Conservation (phyloP, 2,888 invertebrate genomes). For the Allacma fusca region DNA sequence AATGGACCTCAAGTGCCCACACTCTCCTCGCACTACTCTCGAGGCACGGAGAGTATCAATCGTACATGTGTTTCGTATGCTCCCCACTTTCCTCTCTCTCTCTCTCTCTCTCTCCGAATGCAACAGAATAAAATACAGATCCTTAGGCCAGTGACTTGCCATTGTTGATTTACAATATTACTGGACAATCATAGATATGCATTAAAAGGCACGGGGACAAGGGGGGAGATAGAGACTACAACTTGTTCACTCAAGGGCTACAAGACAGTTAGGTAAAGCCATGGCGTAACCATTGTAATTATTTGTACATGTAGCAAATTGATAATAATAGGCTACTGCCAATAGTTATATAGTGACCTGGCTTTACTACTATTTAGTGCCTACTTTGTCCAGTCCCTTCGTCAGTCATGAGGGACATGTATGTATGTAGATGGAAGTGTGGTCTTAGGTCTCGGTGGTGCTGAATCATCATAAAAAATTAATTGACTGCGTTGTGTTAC, state of each 20-base stretch:
- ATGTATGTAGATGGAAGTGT: neutral
- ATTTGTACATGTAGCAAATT: conserved; percentile 39
- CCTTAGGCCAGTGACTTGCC: conserved; percentile 16
- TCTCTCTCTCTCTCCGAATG: neutral
- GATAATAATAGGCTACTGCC: conserved; percentile 28
- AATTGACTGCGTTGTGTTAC: neutral
- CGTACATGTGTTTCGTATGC: neutral
- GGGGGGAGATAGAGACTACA: neutral
- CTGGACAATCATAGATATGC: neutral
- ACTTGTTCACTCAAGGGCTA: neutral
- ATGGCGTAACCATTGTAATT: conserved; percentile 25
- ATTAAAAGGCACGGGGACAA: neutral
- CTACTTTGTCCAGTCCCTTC: neutral
- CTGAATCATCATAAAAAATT: conserved; percentile 10
- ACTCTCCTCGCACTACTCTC: neutral
- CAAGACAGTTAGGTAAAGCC: conserved; percentile 2
- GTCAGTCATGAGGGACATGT: neutral
- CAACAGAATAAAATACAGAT: neutral
- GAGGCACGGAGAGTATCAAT: too few relatives aligned
- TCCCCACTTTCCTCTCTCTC: neutral
- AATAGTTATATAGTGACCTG: conserved; percentile 1
- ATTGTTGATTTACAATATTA: conserved; percentile 8
- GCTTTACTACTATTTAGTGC: neutral
- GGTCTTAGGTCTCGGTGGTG: neutral
- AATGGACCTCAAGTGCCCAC: conserved; percentile 39